Evolutionary conservation across 1,140 invertebrate species (phyloP), one percentile per base, ranked within the genome.

Genomic region (Leptinotarsa undecemlineata): DNA sequence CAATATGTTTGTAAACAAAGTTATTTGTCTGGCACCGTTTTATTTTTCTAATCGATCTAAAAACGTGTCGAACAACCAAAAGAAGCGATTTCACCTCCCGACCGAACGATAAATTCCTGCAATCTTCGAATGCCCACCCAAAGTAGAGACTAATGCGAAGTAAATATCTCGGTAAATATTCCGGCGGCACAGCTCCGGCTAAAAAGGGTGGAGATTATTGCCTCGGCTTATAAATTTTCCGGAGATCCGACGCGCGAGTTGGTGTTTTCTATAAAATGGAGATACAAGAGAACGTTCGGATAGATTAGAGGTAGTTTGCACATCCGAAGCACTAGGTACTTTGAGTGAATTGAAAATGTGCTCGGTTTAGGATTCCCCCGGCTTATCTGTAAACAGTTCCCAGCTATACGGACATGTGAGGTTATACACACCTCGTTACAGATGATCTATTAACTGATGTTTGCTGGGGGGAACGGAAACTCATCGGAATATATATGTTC

Each of bases 251-350:
- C 13, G 51, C 51, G 15, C 51, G 17, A 57, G 51, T 15, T 57
- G n/a, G 51, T 57, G 51, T 57, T 57, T 57, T 57, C 51, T 57
- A 57, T 57, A 57, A 57, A 57, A 57, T 57, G 51, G 51, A 57
- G 51, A 57, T 57, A 57, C 51, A 57, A 57, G 51, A n/a, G 51
- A 57, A 19, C 51, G 51, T 57, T 57, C 17, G 14, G 51, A 57
- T 17, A 57, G 51, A 57, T 57, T 57, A 57, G 13, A 19, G n/a
- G 51, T 57, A 57, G 51, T 57, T 57, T 57, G 51, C 51, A 15
- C 51, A 57, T 57, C 51, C 51, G 14, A 57, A 57, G 17, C 51
- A 57, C 6, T 19, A 15, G 51, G 4, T 14, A 17, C 51, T 57
- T 57, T 17, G 51, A 19, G 51, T 57, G 14, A 57, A 57, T 57